A percentile compares a stretch with the other conserved stretches of the same genome.
Conservation (phyloP, 1,140 invertebrate genomes). For the Trissolcus basalis region DNA sequence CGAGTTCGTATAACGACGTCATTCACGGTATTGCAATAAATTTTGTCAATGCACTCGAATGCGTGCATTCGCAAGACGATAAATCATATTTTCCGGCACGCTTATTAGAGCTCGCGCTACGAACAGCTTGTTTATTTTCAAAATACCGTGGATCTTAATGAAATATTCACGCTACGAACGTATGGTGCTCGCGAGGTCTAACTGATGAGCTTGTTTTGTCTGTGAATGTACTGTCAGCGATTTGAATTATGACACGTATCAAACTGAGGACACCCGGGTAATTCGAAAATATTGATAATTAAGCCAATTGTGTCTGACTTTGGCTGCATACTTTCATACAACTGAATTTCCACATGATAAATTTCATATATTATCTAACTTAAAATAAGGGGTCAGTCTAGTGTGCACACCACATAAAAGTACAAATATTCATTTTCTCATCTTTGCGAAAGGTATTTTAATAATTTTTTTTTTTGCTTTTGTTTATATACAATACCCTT, state of each 20-base stretch:
- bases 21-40: slow-evolving; percentile 49
- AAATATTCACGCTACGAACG: slow-evolving; percentile 43
- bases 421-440: too few species aligned
- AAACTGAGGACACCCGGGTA: slow-evolving; percentile 8
- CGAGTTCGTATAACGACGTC: slow-evolving; percentile 34
- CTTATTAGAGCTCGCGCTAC: slow-evolving; percentile 47
- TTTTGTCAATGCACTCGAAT: slow-evolving; percentile 54
- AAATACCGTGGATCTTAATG: slow-evolving; percentile 47
- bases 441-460: too few species aligned
- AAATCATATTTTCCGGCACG: slow-evolving; percentile 51
- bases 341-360: too few species aligned
- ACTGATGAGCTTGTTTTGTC: slow-evolving; percentile 52
- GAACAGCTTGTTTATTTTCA: slow-evolving; percentile 55
- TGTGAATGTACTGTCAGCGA: slow-evolving; percentile 38
- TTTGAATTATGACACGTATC: slow-evolving; percentile 38
- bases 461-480: too few species aligned
- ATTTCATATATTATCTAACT: too few species aligned
- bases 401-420: too few species aligned
- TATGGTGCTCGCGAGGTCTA: slow-evolving; percentile 19
- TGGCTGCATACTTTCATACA: too few species aligned
- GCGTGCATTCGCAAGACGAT: slow-evolving; percentile 43
- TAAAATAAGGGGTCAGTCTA: too few species aligned
- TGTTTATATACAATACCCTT: too few species aligned
- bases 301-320: slow-evolving; percentile 33
- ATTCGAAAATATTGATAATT: slow-evolving; percentile 47